A percentile compares a stretch with the other conserved stretches of the same genome.
Evolutionary conservation across 2,888 invertebrate genomes (phyloP).

Genomic region (Parnassius smintheus): DNA sequence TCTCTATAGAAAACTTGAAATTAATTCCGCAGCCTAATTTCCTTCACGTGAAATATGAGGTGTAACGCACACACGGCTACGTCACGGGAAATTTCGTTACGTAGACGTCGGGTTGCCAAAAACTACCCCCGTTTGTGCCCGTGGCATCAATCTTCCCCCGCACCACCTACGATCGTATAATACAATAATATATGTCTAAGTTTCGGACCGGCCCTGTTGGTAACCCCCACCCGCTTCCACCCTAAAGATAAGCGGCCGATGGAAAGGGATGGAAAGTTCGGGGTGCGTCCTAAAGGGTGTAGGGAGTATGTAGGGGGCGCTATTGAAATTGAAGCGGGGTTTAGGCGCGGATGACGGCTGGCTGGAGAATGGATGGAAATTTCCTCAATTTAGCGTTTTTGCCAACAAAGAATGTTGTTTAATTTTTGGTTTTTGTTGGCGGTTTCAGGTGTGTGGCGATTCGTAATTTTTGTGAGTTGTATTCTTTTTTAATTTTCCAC

Average conservation of each 20-base stretch:
- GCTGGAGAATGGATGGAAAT: slow-evolving; percentile 81
- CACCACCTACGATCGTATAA: slow-evolving; percentile 78
- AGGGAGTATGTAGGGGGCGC: slow-evolving; percentile 77
- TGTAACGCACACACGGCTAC: slow-evolving; percentile 65
- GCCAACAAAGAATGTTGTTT: slow-evolving; percentile 79
- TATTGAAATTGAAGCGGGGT: slow-evolving; percentile 81
- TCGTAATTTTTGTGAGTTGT: slow-evolving; percentile 42
- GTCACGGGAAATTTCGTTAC: slow-evolving; percentile 74
- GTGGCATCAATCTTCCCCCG: slow-evolving; percentile 78
- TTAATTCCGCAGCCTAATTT: slow-evolving; percentile 77
- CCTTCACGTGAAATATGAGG: slow-evolving; percentile 73
- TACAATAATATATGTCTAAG: slow-evolving; percentile 81
- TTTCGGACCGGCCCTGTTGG: slow-evolving; percentile 80
- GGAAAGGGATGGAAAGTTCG: slow-evolving; percentile 49
- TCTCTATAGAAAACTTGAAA: slow-evolving; percentile 75
- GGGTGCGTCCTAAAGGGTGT: slow-evolving; percentile 80
- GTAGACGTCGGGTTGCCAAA: slow-evolving; percentile 75
- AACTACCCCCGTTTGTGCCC: slow-evolving; percentile 64
- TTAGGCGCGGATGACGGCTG: slow-evolving; percentile 81
- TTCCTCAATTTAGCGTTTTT: slow-evolving; percentile 81
- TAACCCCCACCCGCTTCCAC: slow-evolving; percentile 51
- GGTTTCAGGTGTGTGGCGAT: slow-evolving; percentile 60
- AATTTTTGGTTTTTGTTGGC: slow-evolving; percentile 77
- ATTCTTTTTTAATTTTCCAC: slow-evolving; percentile 22
- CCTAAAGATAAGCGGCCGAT: slow-evolving; percentile 33